Base-by-base conservation (phyloP, 2,888 invertebrate species). In the Deilephila porcellus region DNA sequence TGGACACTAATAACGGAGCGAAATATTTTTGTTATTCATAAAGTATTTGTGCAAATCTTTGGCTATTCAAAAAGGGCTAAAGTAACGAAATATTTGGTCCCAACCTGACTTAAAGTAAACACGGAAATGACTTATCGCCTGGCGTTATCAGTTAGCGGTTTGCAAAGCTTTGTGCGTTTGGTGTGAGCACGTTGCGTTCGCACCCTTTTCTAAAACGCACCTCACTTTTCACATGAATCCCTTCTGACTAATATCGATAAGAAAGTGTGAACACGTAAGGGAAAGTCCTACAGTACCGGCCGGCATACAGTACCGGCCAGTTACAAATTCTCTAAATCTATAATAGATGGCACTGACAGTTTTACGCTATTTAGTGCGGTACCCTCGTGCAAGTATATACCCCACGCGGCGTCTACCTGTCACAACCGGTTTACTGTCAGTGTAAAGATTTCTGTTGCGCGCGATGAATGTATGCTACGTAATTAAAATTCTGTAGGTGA, bases 231-330 rank as follows among this genome's bases (percentile, higher is more conserved):
- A 81, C 85, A 86, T 83, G 82, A 82, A 74, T 79, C 79, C 84
- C 82, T 90, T 90, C 89, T 86, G 81, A 82, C 88, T 89, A 89
- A 82, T 79, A 83, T 81, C 80, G 90, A 89, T 90, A 90, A 92
- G 87, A 82, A 87, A 85, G 87, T 90, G 89, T 88, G 82, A 89
- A 85, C 67, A 52, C 67, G 45, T 67, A 67, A n/a, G n/a, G n/a
- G n/a, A n/a, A n/a, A n/a, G n/a, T n/a, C n/a, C n/a, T n/a, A n/a
- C n/a, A n/a, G n/a, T n/a, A n/a, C n/a, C n/a, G n/a, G n/a, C n/a
- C n/a, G n/a, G n/a, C n/a, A n/a, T n/a, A n/a, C n/a, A n/a, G n/a
- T n/a, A n/a, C n/a, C n/a, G n/a, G n/a, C n/a, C n/a, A n/a, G n/a
- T n/a, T n/a, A n/a, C n/a, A n/a, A n/a, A n/a, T n/a, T n/a, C n/a